phyloP scores from a whole-genome alignment of 2,797 vertebrate species.

The Bothrops alternatus region DNA sequence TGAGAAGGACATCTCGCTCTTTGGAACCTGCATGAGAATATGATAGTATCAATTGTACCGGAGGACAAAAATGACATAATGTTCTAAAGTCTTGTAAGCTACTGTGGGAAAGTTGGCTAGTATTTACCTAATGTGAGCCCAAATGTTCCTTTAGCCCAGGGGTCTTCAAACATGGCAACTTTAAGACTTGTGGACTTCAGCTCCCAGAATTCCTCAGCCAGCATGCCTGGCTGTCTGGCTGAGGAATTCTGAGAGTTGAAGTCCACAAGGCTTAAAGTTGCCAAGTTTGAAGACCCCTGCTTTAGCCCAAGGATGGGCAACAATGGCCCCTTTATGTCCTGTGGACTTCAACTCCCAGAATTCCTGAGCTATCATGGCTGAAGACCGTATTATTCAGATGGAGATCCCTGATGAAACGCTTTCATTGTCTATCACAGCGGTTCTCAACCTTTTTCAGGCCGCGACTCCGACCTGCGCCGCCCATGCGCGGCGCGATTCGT shows the following conservation, averaged over 20 bases:
- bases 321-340: background rate
- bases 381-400: background rate
- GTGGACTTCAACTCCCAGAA: background rate
- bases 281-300: background rate
- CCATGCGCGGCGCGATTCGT: too few species aligned
- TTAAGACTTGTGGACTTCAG: too few species aligned
- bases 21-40: background rate
- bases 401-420: background rate
- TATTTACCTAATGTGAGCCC: background rate
- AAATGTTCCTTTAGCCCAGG: background rate
- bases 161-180: background rate
- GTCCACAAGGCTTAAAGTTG: too few species aligned
- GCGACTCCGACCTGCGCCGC: too few species aligned
- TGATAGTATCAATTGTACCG: background rate
- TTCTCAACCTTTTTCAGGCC: too few species aligned
- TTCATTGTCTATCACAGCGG: too few species aligned
- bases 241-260: too few species aligned
- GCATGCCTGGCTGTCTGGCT: too few species aligned
- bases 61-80: background rate
- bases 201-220: too few species aligned
- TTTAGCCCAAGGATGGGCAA: background rate
- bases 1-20: background rate
- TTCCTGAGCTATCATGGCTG: background rate
- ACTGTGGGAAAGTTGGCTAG: background rate
- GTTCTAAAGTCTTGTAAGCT: background rate